phyloP scores from a whole-genome alignment of 2,113 vertebrate species.

The Todiramphus chloris region DNA sequence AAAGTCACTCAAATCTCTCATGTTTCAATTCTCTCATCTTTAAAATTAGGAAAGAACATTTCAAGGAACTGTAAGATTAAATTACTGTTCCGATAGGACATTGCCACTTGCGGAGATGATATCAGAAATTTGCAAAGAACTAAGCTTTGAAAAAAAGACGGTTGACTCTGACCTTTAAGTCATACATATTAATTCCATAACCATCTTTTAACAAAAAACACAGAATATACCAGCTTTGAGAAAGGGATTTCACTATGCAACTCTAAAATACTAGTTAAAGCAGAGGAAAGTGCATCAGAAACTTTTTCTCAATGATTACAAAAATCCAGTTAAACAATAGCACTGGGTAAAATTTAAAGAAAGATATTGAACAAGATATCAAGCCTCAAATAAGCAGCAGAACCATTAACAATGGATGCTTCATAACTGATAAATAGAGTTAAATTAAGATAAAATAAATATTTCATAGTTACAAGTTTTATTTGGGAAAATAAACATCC shows the following conservation, averaged over 20 bases:
- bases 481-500: constrained; percentile 81
- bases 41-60: background rate
- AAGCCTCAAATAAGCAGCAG: background rate
- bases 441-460: background rate
- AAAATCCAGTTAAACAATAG: background rate
- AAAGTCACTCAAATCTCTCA: background rate
- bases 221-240: background rate
- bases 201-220: background rate
- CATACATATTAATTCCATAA: background rate
- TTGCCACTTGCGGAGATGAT: background rate
- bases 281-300: background rate
- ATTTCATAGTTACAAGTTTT: constrained; percentile 68
- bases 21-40: background rate
- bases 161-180: background rate
- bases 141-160: background rate
- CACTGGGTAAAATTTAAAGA: background rate
- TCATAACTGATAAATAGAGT: background rate
- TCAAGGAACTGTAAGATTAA: background rate
- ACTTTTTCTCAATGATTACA: background rate
- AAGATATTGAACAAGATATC: background rate
- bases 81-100: background rate
- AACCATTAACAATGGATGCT: background rate
- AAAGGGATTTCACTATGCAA: background rate
- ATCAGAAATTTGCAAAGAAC: background rate
- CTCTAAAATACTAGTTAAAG: background rate